Conservation (phyloP, 2,888 invertebrate species). For the Alsophila aescularia region DNA sequence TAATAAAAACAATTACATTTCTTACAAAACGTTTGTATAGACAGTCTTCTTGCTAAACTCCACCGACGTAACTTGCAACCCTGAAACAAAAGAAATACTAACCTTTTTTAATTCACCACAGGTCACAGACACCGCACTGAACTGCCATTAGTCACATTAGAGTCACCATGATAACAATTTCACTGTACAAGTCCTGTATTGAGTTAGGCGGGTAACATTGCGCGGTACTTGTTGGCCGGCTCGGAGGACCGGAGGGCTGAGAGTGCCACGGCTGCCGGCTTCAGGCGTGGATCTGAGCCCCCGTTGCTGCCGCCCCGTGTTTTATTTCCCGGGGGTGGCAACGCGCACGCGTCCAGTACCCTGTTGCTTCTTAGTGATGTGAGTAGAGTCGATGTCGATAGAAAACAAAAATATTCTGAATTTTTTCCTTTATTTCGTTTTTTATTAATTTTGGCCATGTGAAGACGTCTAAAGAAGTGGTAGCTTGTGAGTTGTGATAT, state of each 20-base stretch:
- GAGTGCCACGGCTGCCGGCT: slow-evolving; percentile 57
- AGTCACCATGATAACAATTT: slow-evolving; percentile 56
- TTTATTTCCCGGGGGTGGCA: slow-evolving; percentile 68
- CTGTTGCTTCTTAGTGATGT: slow-evolving; percentile 78
- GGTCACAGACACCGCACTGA: slow-evolving; percentile 48
- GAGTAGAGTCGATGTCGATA: slow-evolving; percentile 48
- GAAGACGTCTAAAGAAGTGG: too few relatives aligned
- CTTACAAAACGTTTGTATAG: neutral
- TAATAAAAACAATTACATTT: neutral
- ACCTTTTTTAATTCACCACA: slow-evolving; percentile 62
- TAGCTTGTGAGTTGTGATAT: too few relatives aligned
- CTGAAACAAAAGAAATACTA: slow-evolving; percentile 37
- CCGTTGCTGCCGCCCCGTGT: slow-evolving; percentile 56
- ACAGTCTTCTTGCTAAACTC: slow-evolving; percentile 20
- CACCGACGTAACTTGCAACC: neutral
- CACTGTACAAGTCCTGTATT: slow-evolving; percentile 51
- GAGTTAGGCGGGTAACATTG: slow-evolving; percentile 50
- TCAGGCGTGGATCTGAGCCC: slow-evolving; percentile 67
- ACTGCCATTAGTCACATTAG: slow-evolving; percentile 51
- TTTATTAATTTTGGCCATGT: too few relatives aligned
- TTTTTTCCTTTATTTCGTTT: too few relatives aligned
- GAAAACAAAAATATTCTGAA: neutral
- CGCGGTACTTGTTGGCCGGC: slow-evolving; percentile 48
- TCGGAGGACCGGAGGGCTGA: slow-evolving; percentile 44
- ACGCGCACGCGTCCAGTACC: slow-evolving; percentile 83